phyloP scores from a whole-genome alignment of 2,113 vertebrate species.

The Periophthalmus modestus region DNA sequence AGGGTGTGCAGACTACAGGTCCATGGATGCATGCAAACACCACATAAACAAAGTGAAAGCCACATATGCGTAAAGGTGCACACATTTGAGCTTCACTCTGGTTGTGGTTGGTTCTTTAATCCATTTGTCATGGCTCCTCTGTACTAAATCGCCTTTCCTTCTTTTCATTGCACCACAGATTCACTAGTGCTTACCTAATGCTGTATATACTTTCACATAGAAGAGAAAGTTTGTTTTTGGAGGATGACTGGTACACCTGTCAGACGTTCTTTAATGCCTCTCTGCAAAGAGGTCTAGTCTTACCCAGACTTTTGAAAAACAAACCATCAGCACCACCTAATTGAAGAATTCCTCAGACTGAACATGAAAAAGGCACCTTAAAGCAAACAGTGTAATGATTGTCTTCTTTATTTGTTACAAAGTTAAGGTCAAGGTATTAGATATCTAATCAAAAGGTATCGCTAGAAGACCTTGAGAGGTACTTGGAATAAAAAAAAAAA shows the following conservation, averaged over 20 bases:
- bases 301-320: constrained; percentile 1
- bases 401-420: background rate
- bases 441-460: background rate
- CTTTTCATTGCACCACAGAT: constrained; percentile 10
- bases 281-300: constrained; percentile 17
- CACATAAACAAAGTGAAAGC: constrained; percentile 49
- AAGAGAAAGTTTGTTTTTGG: constrained; percentile 20
- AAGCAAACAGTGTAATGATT: background rate
- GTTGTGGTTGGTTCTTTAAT: constrained; percentile 46
- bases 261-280: constrained; percentile 23
- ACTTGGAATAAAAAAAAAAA: background rate
- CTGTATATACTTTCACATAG: constrained; percentile 12
- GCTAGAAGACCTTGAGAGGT: background rate
- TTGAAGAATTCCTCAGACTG: constrained; percentile 6
- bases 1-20: constrained; percentile 62
- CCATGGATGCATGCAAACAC: constrained; percentile 54
- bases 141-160: constrained; percentile 30
- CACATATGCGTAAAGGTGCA: constrained; percentile 46
- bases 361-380: background rate
- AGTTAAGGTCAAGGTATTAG: background rate
- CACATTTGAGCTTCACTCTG: constrained; percentile 25
- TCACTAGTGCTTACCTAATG: constrained; percentile 23
- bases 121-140: constrained; percentile 17
- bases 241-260: constrained; percentile 26
- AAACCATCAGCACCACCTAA: constrained; percentile 6